A percentile compares a stretch with the other conserved stretches of the same genome.
Conservation (phyloP, 2,797 vertebrate genomes). For the Poeciliopsis paucimaculata region DNA sequence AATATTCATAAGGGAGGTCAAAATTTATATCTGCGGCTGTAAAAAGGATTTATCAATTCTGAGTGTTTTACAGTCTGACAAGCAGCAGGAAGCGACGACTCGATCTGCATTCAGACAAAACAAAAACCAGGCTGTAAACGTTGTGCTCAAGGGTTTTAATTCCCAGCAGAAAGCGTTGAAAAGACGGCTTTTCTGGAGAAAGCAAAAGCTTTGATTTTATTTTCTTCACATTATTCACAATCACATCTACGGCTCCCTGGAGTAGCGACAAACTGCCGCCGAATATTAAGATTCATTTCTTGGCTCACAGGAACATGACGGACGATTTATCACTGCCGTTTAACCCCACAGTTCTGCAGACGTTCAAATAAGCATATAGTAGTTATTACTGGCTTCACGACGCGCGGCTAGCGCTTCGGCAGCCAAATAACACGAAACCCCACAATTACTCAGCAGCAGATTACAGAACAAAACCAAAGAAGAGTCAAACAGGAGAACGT, state of each 20-base stretch:
- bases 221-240: conserved; percentile 25
- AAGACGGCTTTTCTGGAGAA: not conserved
- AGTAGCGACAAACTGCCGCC: conserved; percentile 1
- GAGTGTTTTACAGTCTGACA: conserved; percentile 32
- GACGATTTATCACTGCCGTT: not conserved
- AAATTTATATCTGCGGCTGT: conserved; percentile 3
- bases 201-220: conserved; percentile 21
- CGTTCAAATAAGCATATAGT: not conserved
- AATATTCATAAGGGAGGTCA: not conserved
- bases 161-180: conserved; percentile 5
- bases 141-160: not conserved
- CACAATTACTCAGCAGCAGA: not conserved
- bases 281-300: conserved; percentile 6
- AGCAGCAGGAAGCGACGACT: conserved; percentile 2
- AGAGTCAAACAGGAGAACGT: not conserved
- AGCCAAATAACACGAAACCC: not conserved
- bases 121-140: not conserved
- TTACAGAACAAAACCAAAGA: not conserved
- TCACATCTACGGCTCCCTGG: conserved; percentile 27
- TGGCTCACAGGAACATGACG: not conserved
- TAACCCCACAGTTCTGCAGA: not conserved
- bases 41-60: conserved; percentile 24
- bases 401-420: not conserved
- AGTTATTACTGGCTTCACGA: not conserved
- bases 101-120: conserved; percentile 19